Conservation (phyloP, 2,888 invertebrate species). For the Drosophila mercatorum region DNA sequence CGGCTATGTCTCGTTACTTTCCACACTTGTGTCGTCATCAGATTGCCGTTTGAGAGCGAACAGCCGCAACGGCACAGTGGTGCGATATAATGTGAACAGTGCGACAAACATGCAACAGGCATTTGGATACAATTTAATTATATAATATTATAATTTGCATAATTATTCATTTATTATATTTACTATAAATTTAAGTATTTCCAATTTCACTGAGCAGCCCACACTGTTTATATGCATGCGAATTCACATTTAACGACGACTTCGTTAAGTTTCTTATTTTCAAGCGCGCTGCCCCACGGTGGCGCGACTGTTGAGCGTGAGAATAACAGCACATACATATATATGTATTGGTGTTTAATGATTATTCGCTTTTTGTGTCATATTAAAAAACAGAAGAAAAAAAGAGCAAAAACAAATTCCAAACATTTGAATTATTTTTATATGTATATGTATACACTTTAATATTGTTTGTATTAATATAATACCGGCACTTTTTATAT, state of each 20-base stretch:
- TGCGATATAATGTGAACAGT: neutral
- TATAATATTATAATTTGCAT: neutral
- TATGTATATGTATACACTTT: conserved; percentile 62
- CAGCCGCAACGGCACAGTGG: conserved; percentile 44
- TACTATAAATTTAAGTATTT: neutral
- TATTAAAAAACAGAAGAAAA: conserved; percentile 19
- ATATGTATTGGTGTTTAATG: conserved; percentile 20
- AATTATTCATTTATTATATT: neutral
- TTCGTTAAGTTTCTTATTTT: conserved; percentile 1
- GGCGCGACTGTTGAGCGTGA: conserved; percentile 34
- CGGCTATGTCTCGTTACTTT: conserved; percentile 75
- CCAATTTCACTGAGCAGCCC: neutral
- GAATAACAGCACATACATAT: conserved; percentile 33
- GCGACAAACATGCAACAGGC: conserved; percentile 41
- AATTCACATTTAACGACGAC: neutral
- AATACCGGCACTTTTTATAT: conserved; percentile 42
- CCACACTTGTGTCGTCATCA: conserved; percentile 79
- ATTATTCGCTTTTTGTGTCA: conserved; percentile 41
- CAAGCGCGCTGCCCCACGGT: conserved; percentile 28
- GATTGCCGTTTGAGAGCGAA: conserved; percentile 60
- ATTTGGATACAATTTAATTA: conserved; percentile 12
- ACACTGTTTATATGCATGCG: neutral
- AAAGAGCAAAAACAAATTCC: conserved; percentile 39
- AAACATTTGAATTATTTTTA: conserved; percentile 65
- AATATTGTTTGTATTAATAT: conserved; percentile 58